Base-by-base conservation (phyloP, 2,113 vertebrate species). In the Naja naja region DNA sequence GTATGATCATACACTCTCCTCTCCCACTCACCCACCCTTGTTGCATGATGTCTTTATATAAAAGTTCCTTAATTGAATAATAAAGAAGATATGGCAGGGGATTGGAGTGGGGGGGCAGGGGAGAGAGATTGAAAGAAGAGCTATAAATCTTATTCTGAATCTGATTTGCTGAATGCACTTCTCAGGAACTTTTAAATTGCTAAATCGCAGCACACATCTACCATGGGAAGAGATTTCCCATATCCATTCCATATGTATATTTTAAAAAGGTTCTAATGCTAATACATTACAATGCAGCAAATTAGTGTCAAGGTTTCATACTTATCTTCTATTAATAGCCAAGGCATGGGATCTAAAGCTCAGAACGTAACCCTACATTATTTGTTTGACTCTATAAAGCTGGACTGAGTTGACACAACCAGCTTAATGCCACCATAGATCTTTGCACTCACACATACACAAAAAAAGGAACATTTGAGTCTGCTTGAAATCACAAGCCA, bases 41-140 rank as follows among this genome's bases (percentile, higher is more conserved):
- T 47, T 47, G 60, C 7, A 47, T 89, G 95, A 93, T 92, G 81
- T 2, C 58, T 87, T 47, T 85, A 10, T 69, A 52, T 93, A 94
- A 96, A 96, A 74, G 88, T 93, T 54, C 60, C 96, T 95, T 93
- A 94, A 95, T 89, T 96, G 94, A 97, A 96, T 95, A 91, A 95
- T 52, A 96, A 97, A 96, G 30, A 23, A 5, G 53, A 55, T 94
- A 93, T 49, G 39, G 49, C 69, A 55, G 45, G n/a, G 69, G 30
- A 91, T 34, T 27, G 25, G 56, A 25, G 8, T 52, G 18, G 22
- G 5, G 45, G 43, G 53, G 69, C 22, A 12, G 30, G 22, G 64
- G 16, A 16, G 55, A 85, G 69, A 81, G n/a, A 22, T 81, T 39
- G 69, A 81, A 23, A 90, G 1, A 93, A 54, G 91, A 90, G 47